Evolutionary conservation across 2,888 invertebrate species (phyloP), one percentile per base, ranked within the genome.

Genomic region (Eulithis prunata): DNA sequence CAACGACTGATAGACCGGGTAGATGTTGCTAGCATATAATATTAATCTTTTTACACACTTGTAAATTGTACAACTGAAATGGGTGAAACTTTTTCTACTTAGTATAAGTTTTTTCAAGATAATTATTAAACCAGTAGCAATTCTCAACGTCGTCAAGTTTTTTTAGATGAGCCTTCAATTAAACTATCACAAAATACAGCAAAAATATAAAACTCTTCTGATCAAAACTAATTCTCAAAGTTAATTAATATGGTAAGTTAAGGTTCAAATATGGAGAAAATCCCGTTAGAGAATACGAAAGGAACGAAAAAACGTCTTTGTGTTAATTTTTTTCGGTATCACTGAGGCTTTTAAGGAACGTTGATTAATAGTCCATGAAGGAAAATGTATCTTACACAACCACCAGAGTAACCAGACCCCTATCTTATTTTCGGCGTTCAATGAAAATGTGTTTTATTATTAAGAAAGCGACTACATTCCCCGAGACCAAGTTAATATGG

Each of bases 311-410:
- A 65, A 47, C 41, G 14, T 14, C 51, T 10, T 65, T 62, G 73
- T 75, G 78, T 71, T 75, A 75, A 76, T 83, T 88, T 87, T 88
- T 88, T 89, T 89, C 86, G 84, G 81, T 81, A 83, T 81, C 80
- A 77, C 81, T 77, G 79, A 87, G 87, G 86, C 88, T 89, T 89
- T 89, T 88, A 86, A 86, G 82, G 80, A 84, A 85, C 87, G 80
- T 83, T 89, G 89, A 90, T 90, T 89, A 89, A 90, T 90, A 85
- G 87, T 84, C 82, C 77, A 72, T 77, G 79, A 81, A 79, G 80
- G 81, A 80, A 80, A 81, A 84, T 83, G 84, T 87, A 84, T 87
- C 83, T 86, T 82, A 76, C 74, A 71, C 69, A 67, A 51, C 52
- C 54, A 63, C 84, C 80, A 79, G 61, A 62, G 12, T 73, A 75